phyloP scores from a whole-genome alignment of 2,888 invertebrate species.

The Zygaena filipendulae region DNA sequence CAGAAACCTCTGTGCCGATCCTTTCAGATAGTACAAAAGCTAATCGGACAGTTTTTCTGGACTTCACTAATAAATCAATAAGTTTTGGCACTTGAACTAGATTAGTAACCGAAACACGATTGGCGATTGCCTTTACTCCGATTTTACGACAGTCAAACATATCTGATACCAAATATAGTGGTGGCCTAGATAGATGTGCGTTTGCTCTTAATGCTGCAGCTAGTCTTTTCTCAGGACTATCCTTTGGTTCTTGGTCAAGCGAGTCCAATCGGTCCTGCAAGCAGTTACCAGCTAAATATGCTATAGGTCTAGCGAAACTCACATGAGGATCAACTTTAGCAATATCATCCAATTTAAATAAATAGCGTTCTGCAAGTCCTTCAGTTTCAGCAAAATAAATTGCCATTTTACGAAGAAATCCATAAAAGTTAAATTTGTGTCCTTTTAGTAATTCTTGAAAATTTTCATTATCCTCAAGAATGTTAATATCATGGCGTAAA shows the following conservation, averaged over 20 bases:
- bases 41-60: conserved; percentile 25
- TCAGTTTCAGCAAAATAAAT: conserved; percentile 34
- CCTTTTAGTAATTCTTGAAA: conserved; percentile 18
- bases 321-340: too few relatives aligned
- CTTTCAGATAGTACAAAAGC: conserved; percentile 27
- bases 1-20: conserved; percentile 17
- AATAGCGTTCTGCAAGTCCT: conserved; percentile 25
- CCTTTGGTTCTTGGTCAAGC: conserved; percentile 6
- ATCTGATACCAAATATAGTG: conserved; percentile 22
- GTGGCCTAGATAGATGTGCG: conserved; percentile 27
- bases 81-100: conserved; percentile 18
- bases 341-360: too few relatives aligned
- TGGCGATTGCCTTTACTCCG: conserved; percentile 34
- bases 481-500: conserved; percentile 28
- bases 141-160: conserved; percentile 27
- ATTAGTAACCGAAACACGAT: conserved; percentile 24
- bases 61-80: conserved; percentile 22
- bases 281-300: conserved; percentile 14
- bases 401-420: conserved; percentile 27
- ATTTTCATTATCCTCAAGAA: conserved; percentile 21
- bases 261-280: too few relatives aligned
- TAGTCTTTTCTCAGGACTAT: conserved; percentile 16
- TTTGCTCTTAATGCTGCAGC: conserved; percentile 28
- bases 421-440: conserved; percentile 19
- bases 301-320: conserved; percentile 19